phyloP scores from a whole-genome alignment of 2,888 invertebrate species.

The Machimus atricapillus region DNA sequence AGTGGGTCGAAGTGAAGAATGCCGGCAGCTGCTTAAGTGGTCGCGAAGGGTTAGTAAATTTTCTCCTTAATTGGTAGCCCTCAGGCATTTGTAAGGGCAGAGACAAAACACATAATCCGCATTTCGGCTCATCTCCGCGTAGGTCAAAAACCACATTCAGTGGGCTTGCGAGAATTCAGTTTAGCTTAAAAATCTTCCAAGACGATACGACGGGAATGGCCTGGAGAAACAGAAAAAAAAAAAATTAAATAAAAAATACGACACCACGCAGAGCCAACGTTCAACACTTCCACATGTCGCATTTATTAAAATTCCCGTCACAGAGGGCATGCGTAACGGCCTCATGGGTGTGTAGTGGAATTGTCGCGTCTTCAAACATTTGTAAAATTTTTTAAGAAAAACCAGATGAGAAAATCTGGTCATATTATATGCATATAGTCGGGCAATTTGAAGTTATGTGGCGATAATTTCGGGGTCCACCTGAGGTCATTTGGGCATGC shows the following conservation, averaged over 20 bases:
- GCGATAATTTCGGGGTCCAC: constrained; percentile 14
- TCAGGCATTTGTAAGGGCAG: not conserved
- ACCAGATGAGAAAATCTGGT: constrained; percentile 1
- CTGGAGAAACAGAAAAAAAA: not conserved
- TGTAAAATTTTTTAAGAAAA: not conserved
- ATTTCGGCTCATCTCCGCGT: constrained; percentile 9
- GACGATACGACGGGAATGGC: not conserved
- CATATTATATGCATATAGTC: not conserved
- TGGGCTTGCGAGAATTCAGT: not conserved
- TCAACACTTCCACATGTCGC: not conserved
- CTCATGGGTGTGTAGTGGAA: not conserved
- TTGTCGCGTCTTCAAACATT: not conserved
- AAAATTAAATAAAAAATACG: not conserved
- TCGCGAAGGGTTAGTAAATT: not conserved
- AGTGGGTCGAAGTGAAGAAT: not conserved
- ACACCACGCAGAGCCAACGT: constrained; percentile 12
- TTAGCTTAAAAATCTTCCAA: not conserved
- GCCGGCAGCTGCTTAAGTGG: not conserved
- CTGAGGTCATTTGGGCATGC: not conserved
- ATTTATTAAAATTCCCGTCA: constrained; percentile 17
- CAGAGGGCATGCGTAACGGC: not conserved
- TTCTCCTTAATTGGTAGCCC: not conserved
- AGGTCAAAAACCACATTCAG: constrained; percentile 30
- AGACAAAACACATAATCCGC: not conserved
- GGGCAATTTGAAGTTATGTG: constrained; percentile 3